Evolutionary conservation across 2,113 vertebrate species (phyloP).

Genomic region (Plecotus auritus): DNA sequence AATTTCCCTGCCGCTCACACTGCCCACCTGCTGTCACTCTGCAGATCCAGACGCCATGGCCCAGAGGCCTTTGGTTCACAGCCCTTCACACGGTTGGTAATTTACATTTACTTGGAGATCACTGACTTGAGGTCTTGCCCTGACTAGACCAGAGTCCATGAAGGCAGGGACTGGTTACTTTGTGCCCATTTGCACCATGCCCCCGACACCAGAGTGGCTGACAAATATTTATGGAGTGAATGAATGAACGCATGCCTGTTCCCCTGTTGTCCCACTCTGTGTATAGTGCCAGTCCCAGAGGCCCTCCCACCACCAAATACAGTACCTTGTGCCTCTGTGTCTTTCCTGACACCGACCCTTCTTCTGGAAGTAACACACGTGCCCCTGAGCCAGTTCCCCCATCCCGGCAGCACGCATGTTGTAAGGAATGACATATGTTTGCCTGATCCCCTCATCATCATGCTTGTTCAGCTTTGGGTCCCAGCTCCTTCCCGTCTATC

Average conservation of each 20-base stretch:
- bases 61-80: background rate
- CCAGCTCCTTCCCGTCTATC: background rate
- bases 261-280: background rate
- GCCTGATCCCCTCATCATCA: background rate
- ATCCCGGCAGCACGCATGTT: accelerated
- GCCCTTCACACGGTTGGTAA: background rate
- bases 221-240: background rate
- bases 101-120: background rate
- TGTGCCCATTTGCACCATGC: background rate
- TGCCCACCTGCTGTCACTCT: background rate
- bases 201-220: background rate
- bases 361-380: background rate
- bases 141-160: background rate
- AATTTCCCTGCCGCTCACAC: background rate
- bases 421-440: background rate
- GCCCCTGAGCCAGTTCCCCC: background rate
- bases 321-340: background rate
- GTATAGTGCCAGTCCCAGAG: background rate
- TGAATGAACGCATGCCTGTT: background rate
- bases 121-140: background rate
- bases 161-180: background rate
- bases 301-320: background rate
- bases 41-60: background rate
- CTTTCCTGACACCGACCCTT: background rate
- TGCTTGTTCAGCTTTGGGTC: background rate